Conservation (phyloP, 2,888 invertebrate species). For the Lysandra coridon region DNA sequence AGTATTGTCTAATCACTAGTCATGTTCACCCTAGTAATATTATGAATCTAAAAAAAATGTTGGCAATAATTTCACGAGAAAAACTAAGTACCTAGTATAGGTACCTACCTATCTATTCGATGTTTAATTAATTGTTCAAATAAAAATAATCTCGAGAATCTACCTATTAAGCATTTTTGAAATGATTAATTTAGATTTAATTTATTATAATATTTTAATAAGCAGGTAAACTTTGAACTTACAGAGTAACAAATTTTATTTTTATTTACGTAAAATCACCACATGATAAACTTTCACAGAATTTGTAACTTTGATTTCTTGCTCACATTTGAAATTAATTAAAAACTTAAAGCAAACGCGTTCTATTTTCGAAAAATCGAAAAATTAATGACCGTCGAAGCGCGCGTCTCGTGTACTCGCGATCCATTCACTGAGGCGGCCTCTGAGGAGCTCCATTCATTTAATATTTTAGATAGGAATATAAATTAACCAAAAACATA, state of each 20-base stretch:
- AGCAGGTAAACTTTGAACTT: not conserved
- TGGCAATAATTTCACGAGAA: no score
- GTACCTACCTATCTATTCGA: no score
- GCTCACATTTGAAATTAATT: not conserved
- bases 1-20: no score
- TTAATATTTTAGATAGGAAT: constrained; percentile 9
- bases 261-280: not conserved
- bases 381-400: not conserved
- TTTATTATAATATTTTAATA: not conserved
- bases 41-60: no score
- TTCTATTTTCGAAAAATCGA: constrained; percentile 6
- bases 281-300: not conserved
- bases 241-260: not conserved
- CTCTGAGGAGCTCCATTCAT: constrained; percentile 1
- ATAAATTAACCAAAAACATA: not conserved
- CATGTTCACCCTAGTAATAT: no score
- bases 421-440: constrained; percentile 26
- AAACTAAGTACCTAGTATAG: no score
- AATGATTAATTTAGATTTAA: not conserved
- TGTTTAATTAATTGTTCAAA: no score
- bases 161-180: not conserved
- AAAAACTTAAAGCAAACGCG: not conserved
- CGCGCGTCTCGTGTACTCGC: constrained; percentile 21
- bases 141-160: not conserved
- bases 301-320: not conserved